Evolutionary conservation across 2,888 invertebrate genomes (phyloP), one percentile per base, ranked within the genome.

Genomic region (Ceraclea dissimilis): DNA sequence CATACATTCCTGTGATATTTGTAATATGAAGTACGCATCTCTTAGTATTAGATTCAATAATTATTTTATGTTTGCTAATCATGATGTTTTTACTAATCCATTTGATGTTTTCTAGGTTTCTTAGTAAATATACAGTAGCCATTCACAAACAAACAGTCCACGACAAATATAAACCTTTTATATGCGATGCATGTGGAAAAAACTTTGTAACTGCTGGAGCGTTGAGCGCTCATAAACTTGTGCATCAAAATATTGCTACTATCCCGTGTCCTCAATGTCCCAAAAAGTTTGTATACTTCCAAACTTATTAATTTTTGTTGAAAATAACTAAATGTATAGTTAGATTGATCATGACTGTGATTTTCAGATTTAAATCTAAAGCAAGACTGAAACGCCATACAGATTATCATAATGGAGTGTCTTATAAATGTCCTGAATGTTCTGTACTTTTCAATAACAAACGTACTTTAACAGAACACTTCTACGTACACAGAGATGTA

Each of bases 1-100:
- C 51, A 61, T 63, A 2, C 65, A 64, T 52, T 65, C 64, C 2
- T 67, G 67, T 60, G 60, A 63, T 48, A 56, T 66, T n/a, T 67
- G 67, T 54, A 61, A 64, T 39, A 65, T 65, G 22, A 66, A 64
- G 67, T 67, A 58, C 61, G 64, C 34, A 2, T 8, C 26, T 10
- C 10, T 26, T 26, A 26, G 26, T 6, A 6, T 26, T 26, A 4
- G 5, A 26, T 26, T 4, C 10, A 6, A 26, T 26, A 6, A 26
- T 26, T 26, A 26, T 26, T 26, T 6, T 26, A 6, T 26, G 26
- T 26, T 26, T 26, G 26, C 26, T 26, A 26, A 26, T 10, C 10
- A 26, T 6, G 26, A 10, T 26, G 26, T 26, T 10, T 26, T 4
- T 4, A 26, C 10, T 26, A 26, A 6, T 26, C 26, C 26, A 10